Evolutionary conservation across 2,888 invertebrate species (phyloP), one percentile per base, ranked within the genome.

Genomic region (Matsumyia berberina): DNA sequence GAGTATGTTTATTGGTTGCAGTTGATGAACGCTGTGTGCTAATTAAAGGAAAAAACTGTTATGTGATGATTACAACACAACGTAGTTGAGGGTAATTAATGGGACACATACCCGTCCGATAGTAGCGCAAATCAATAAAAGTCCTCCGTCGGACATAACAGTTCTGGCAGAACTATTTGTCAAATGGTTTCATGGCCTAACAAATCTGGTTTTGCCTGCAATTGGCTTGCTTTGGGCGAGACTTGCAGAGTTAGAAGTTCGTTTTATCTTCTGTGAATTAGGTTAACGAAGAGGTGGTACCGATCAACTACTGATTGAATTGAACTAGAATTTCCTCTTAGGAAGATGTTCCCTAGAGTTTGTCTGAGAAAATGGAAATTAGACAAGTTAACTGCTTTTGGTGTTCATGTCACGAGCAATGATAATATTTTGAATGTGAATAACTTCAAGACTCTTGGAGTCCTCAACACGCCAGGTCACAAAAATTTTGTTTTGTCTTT

Each of bases 1-100:
- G 64, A 81, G 57, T 76, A 64, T 42, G 70, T 81, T 81, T 81
- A 81, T 76, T 76, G 62, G 57, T 49, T 33, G 62, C 74, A 24
- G 76, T 76, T 76, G 81, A 81, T 64, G 69, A 69, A 55, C 69
- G 69, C 39, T 24, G 37, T 49, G 64, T 24, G 64, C 70, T 81
- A 81, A 81, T 67, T 81, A 76, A 81, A 81, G 77, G 42, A 76
- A 70, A n/a, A 70, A 76, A 81, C 81, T 51, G 81, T 81, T 81
- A 81, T 76, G 76, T 70, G 76, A 70, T 70, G 81, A 81, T 76
- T 70, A 58, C 51, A 58, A 44, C 42, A 42, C 57, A 69, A 64
- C 35, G 42, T 55, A 37, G 72, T 67, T 60, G 69, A 29, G 51
- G 55, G 55, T 82, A 82, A 78, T 82, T 82, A 82, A 82, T 77